A percentile compares a stretch with the other conserved stretches of the same genome.
phyloP scores from a whole-genome alignment of 2,113 vertebrate species.

The Bubalus kerabau region DNA sequence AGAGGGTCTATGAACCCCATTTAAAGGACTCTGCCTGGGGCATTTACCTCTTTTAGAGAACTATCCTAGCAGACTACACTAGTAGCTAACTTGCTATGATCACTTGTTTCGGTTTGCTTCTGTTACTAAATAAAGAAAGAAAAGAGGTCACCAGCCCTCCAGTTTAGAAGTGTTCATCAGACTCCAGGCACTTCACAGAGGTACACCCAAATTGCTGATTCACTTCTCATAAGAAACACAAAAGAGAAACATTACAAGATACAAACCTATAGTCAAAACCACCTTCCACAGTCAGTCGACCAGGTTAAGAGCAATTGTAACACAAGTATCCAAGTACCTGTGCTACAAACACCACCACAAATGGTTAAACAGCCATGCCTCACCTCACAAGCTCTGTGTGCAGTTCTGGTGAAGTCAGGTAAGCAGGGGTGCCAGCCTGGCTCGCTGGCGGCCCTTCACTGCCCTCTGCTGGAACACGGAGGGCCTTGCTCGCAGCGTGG shows the following conservation, averaged over 20 bases:
- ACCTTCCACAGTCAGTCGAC: background rate
- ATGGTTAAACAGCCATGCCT: background rate
- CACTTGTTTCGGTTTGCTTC: background rate
- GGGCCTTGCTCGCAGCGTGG: conserved; percentile 91
- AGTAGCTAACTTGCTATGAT: background rate
- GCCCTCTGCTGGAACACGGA: conserved; percentile 80
- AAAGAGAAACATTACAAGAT: background rate
- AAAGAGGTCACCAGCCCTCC: background rate
- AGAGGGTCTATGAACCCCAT: background rate
- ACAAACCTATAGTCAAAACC: background rate
- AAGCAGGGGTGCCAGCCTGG: conserved; percentile 54
- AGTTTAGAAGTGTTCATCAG: background rate
- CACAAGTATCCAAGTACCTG: background rate
- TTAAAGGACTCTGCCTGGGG: background rate
- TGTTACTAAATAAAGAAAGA: background rate
- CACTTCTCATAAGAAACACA: background rate
- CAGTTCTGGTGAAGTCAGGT: conserved; percentile 90
- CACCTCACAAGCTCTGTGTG: conserved; percentile 95
- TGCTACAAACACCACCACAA: accelerated
- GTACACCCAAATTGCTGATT: background rate
- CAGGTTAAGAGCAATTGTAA: background rate
- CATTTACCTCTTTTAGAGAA: background rate
- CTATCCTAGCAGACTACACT: background rate
- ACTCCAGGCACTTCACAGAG: background rate
- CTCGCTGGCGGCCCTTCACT: conserved; percentile 75